These are phyloP conservation scores for Triplophysa siluroides DNA, from an alignment of 2,113 vertebrate genomes.

Conservation along the genomic window DNA sequence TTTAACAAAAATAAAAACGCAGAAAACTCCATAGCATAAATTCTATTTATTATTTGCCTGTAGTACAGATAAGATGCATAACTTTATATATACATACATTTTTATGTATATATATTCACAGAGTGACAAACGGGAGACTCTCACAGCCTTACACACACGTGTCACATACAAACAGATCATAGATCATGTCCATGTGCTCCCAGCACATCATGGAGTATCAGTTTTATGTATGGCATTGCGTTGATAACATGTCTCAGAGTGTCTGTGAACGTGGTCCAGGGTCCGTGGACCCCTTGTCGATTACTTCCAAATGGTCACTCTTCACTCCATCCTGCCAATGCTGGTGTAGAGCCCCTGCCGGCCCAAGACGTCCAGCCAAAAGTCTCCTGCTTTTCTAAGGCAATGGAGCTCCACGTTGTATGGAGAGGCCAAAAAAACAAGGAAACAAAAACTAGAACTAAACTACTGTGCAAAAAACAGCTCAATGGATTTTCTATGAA, in stretches of 20 bases:
- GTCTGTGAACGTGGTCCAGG: neutral
- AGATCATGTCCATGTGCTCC: constrained; percentile 33
- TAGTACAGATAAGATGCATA: constrained; percentile 63
- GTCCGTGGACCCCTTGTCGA: neutral
- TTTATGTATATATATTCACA: constrained; percentile 31
- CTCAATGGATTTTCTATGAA: constrained; percentile 8
- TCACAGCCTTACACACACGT: constrained; percentile 29
- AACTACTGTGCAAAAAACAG: constrained; percentile 13
- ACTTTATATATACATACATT: constrained; percentile 56
- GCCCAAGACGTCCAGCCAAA: constrained; percentile 40
- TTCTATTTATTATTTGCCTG: constrained; percentile 66
- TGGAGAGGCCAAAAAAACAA: neutral
- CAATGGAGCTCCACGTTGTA: constrained; percentile 28
- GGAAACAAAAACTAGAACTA: constrained; percentile 16
- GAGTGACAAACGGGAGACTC: constrained; percentile 50
- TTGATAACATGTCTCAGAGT: constrained; percentile 11
- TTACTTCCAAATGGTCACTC: neutral
- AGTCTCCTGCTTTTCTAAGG: constrained; percentile 39
- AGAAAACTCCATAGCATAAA: constrained; percentile 53
- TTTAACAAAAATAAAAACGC: constrained; percentile 29
- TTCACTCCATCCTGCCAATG: constrained; percentile 24
- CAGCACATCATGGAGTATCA: constrained; percentile 37
- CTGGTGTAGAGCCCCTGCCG: constrained; percentile 47
- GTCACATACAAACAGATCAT: constrained; percentile 15
- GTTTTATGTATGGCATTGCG: constrained; percentile 20